phyloP scores from a whole-genome alignment of 2,113 vertebrate genomes.

The Hiodon tergisus region DNA sequence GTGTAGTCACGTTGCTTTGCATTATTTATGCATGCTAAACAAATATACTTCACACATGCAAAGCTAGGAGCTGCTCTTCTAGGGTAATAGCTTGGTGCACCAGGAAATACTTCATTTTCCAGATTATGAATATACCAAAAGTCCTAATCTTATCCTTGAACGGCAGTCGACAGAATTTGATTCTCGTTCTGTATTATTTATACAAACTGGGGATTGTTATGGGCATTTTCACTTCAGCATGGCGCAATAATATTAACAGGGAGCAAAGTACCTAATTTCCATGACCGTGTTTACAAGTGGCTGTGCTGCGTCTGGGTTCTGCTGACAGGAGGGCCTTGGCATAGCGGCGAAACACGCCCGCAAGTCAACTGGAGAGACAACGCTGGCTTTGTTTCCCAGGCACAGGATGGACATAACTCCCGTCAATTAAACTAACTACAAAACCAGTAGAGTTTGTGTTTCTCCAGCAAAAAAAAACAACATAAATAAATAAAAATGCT shows the following conservation, averaged over 20 bases:
- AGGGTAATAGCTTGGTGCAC: conserved; percentile 26
- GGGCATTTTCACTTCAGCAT: conserved; percentile 7
- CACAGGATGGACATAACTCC: neutral
- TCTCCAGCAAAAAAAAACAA: neutral
- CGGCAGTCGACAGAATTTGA: conserved; percentile 30
- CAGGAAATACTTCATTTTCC: conserved; percentile 36
- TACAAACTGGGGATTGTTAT: conserved; percentile 14
- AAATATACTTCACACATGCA: conserved; percentile 53
- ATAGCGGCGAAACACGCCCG: neutral
- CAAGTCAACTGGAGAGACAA: neutral
- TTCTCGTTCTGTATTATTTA: conserved; percentile 4
- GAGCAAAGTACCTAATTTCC: conserved; percentile 25
- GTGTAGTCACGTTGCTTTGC: conserved; percentile 47
- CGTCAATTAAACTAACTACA: neutral
- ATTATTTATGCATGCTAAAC: conserved; percentile 50
- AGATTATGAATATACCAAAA: conserved; percentile 21
- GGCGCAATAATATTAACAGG: conserved; percentile 20
- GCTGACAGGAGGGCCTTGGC: neutral
- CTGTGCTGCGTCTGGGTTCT: neutral
- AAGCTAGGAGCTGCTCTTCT: conserved; percentile 34
- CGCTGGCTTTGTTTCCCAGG: neutral
- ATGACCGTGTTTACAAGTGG: conserved; percentile 19
- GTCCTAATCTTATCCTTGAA: conserved; percentile 41
- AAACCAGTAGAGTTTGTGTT: conserved; percentile 9
- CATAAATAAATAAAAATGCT: conserved; percentile 1